A percentile compares a stretch with the other conserved stretches of the same genome.
Conservation (phyloP, 2,113 vertebrate species). For the Tachysurus fulvidraco region DNA sequence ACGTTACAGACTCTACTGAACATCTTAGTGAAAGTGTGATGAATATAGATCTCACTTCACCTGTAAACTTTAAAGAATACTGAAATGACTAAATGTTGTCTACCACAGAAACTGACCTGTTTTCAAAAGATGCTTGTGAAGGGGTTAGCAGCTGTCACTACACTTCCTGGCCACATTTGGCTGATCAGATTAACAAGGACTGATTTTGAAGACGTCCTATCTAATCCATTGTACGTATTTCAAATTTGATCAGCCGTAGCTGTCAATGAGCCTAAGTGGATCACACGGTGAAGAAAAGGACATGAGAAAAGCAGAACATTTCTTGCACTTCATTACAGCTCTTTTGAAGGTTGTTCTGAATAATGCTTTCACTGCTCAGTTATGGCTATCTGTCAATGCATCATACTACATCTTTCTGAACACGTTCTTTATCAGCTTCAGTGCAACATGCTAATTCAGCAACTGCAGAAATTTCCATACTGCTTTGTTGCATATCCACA, state of each 20-base stretch:
- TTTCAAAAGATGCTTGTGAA: constrained; percentile 20
- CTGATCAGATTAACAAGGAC: constrained; percentile 45
- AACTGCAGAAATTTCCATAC: not conserved
- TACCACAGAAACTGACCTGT: not conserved
- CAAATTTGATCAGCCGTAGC: constrained; percentile 35
- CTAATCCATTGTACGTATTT: constrained; percentile 41
- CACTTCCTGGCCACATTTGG: constrained; percentile 32
- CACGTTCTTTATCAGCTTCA: not conserved
- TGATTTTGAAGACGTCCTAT: constrained; percentile 35
- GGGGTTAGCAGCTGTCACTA: constrained; percentile 30
- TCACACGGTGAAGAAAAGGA: constrained; percentile 7
- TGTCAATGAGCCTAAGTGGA: constrained; percentile 39
- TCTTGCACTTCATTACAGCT: not conserved
- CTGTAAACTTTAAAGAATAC: too few relatives aligned
- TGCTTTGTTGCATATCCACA: not conserved
- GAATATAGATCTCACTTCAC: not conserved
- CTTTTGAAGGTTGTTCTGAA: not conserved
- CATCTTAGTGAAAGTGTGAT: not conserved
- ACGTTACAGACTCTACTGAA: not conserved
- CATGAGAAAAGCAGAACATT: not conserved
- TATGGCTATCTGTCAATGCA: not conserved
- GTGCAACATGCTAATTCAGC: constrained; percentile 5
- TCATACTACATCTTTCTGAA: not conserved
- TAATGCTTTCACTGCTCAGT: not conserved
- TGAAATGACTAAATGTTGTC: not conserved